Evolutionary conservation across 2,113 vertebrate genomes (phyloP), one percentile per base, ranked within the genome.

Genomic region (Phaethornis superciliosus): DNA sequence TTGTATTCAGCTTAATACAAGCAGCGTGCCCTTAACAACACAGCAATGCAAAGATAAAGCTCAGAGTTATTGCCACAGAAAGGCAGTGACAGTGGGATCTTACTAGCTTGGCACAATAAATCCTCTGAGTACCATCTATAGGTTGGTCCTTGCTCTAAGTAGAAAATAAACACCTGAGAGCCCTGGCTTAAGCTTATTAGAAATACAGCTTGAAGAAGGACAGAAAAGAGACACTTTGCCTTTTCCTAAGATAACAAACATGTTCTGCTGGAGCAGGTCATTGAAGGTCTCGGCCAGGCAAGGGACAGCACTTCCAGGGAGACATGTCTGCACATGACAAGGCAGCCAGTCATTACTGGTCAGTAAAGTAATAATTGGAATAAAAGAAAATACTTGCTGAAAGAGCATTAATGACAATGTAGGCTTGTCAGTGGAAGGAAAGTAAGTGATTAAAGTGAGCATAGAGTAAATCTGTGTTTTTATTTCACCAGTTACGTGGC

Each of bases 1-100:
- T 60, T 89, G 84, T 96, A 88, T 77, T 74, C 71, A 69, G 56
- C 46, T 95, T 89, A 81, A 60, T 94, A 92, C 44, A 67, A 82
- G 68, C 93, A 77, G 46, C 33, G 51, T 88, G 22, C 52, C 35
- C 40, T 60, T 85, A 93, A 81, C 72, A 79, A 87, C 59, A 15
- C 3, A 9, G 46, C 74, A 54, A 10, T 56, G 23, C 64, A 33
- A 89, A 95, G 64, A 32, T 33, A 78, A 81, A 88, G 68, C 81
- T 82, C 30, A 11, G 56, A 89, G 59, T 75, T 79, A 62, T 28
- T 69, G 68, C 81, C 22, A 35, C 32, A 67, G 85, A 82, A 88
- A 67, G 59, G 44, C 76, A 85, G 1, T 56, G 77, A 58, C 28
- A 24, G 15, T 90, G 70, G 42, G 58, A 63, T 72, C 23, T 75